Base-by-base conservation (phyloP, 1,140 invertebrate species). In the Papilio aristodemus region DNA sequence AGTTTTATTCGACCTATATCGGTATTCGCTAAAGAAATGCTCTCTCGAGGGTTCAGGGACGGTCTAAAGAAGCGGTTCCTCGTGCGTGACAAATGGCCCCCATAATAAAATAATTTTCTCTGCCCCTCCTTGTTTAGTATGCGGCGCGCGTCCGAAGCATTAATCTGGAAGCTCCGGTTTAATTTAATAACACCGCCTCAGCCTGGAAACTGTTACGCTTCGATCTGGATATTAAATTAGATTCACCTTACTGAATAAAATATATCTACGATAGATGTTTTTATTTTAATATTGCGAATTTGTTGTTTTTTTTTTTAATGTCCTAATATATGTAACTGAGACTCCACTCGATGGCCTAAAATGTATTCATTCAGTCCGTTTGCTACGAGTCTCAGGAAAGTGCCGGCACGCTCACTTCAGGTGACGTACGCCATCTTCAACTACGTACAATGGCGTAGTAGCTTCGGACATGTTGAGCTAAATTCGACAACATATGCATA, bases 101-200 rank as follows among this genome's bases (percentile, higher is more conserved):
- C 59, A 32, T 38, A 36, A 60, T 60, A 39, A 38, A 62, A 38
- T 62, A 38, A 62, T 62, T 37, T 62, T 37, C 59, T n/a, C 22
- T 14, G 4, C 0, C 13, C n/a, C 32, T 8, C n/a, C 32, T 8
- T n/a, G 38, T 6, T 62, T 38, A 19, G 8, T 38, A 62, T 62
- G 27, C 59, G 32, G 59, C 10, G 11, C 36, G 9, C 32, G 59
- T 39, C 14, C 59, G 3, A 19, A 11, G 14, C 59, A 59, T 59
- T 59, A 59, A 32, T 59, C 27, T 37, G 36, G 58, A 60, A 60
- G 58, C 14, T 60, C 32, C 36, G n/a, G 0, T 60, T 17, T 17
- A 60, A 60, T 60, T 60, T 36, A 60, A 60, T 60, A 60, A 38
- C 5, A 14, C 4, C 22, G 54, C 17, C 19, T 2, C 27, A 32